Conservation (phyloP, 2,797 vertebrate genomes). For the Thunnus albacares region DNA sequence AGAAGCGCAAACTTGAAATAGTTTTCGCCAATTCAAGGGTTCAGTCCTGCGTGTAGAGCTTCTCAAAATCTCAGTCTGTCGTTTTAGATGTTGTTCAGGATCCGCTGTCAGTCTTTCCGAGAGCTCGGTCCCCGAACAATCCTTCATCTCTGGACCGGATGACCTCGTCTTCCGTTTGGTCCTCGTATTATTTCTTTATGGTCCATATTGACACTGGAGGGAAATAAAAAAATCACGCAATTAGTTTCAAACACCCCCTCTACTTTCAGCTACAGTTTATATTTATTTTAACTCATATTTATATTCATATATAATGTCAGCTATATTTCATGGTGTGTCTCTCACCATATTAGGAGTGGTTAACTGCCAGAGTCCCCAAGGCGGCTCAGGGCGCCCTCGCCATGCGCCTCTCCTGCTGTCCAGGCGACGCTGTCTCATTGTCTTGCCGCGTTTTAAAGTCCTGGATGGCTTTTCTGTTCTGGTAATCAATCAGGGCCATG, state of each 20-base stretch:
- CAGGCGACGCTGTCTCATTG: conserved; percentile 85
- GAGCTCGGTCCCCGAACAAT: conserved; percentile 69
- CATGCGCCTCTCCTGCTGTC: conserved; percentile 86
- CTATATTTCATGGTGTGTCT: conserved; percentile 11
- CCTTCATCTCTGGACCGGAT: conserved; percentile 84
- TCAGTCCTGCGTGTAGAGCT: conserved; percentile 79
- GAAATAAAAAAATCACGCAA: conserved; percentile 8
- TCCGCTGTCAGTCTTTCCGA: conserved; percentile 51
- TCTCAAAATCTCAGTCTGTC: conserved; percentile 57
- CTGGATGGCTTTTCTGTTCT: conserved; percentile 95
- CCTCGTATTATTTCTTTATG: conserved; percentile 76
- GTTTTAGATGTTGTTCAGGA: conserved; percentile 39
- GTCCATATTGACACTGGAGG: conserved; percentile 72
- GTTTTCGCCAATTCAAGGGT: conserved; percentile 72
- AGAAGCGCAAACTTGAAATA: conserved; percentile 77
- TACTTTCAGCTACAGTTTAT: background rate
- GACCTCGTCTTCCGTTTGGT: conserved; percentile 82
- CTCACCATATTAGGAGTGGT: conserved; percentile 80
- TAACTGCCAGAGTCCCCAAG: background rate
- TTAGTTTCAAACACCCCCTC: conserved; percentile 20
- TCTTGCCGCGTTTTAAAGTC: conserved; percentile 93
- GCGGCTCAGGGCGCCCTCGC: conserved; percentile 86
- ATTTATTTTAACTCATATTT: background rate
- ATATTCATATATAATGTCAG: conserved; percentile 17
- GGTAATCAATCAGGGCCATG: conserved; percentile 96